phyloP scores from a whole-genome alignment of 1,140 invertebrate species.

The Triops longicaudatus region DNA sequence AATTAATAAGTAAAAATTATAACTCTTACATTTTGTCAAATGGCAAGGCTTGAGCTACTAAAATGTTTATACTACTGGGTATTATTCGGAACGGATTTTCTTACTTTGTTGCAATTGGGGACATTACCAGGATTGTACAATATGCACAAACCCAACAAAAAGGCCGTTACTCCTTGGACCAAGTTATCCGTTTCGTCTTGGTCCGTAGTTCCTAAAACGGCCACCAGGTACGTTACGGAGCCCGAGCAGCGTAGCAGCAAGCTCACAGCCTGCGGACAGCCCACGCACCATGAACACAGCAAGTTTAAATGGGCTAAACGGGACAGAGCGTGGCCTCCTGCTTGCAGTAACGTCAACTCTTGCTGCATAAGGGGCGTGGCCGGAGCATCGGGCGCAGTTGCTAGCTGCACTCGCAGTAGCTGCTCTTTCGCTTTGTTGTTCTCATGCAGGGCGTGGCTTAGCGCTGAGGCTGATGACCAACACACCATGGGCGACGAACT shows the following conservation, averaged over 20 bases:
- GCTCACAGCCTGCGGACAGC: conserved; percentile 74
- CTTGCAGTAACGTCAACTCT: conserved; percentile 68
- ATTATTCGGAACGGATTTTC: too few relatives aligned
- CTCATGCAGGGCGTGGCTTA: conserved; percentile 74
- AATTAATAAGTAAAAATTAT: too few relatives aligned
- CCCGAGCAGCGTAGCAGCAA: conserved; percentile 74
- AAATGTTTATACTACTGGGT: too few relatives aligned
- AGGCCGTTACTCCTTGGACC: conserved; percentile 84
- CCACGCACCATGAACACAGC: conserved; percentile 75
- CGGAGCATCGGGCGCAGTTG: conserved; percentile 70
- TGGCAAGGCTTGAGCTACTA: too few relatives aligned
- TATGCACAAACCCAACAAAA: conserved; percentile 86
- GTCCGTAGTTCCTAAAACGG: conserved; percentile 48
- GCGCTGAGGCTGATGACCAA: conserved; percentile 89
- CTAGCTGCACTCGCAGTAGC: conserved; percentile 80
- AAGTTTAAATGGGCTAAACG: conserved; percentile 88
- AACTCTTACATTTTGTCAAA: too few relatives aligned
- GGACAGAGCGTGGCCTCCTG: conserved; percentile 70
- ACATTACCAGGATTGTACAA: conserved; percentile 85
- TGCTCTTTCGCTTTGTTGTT: conserved; percentile 85
- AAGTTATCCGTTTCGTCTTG: conserved; percentile 39
- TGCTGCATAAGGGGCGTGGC: conserved; percentile 83
- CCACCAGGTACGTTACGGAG: conserved; percentile 74
- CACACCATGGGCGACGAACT: conserved; percentile 85
- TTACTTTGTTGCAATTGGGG: conserved; percentile 47